Percentiles rank a stretch among this genome's conserved stretches.
Conservation (phyloP, 2,113 vertebrate genomes). For the Aspiorhynchus laticeps region DNA sequence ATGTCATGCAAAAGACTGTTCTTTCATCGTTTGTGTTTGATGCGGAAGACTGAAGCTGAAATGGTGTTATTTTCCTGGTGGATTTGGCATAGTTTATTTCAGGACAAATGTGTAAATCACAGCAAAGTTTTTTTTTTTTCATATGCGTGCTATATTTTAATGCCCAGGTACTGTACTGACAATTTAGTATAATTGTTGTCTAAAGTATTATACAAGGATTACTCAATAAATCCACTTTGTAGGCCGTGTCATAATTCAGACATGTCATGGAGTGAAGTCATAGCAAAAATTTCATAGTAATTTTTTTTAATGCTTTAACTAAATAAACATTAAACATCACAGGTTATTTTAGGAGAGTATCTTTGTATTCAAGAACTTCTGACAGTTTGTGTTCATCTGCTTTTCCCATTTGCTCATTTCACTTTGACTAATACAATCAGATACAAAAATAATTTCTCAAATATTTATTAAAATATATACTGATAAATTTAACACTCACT, state of each 20-base stretch:
- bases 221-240: background rate
- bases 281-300: background rate
- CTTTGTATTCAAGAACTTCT: no score
- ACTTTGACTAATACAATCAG: no score
- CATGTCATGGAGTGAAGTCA: background rate
- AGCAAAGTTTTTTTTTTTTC: background rate
- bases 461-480: no score
- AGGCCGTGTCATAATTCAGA: background rate
- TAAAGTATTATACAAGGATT: background rate
- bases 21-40: slow-evolving; percentile 21
- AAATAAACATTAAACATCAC: background rate
- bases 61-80: background rate
- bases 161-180: background rate
- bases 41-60: background rate
- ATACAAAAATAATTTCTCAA: no score
- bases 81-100: background rate
- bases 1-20: slow-evolving; percentile 52
- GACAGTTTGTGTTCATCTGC: no score
- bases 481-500: no score
- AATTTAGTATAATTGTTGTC: background rate
- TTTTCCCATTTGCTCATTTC: no score
- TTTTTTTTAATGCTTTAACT: background rate
- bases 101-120: background rate
- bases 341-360: no score
- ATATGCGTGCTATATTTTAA: background rate